Evolutionary conservation across 2,113 vertebrate genomes (phyloP).

Genomic region (Neolamprologus fasciatus): DNA sequence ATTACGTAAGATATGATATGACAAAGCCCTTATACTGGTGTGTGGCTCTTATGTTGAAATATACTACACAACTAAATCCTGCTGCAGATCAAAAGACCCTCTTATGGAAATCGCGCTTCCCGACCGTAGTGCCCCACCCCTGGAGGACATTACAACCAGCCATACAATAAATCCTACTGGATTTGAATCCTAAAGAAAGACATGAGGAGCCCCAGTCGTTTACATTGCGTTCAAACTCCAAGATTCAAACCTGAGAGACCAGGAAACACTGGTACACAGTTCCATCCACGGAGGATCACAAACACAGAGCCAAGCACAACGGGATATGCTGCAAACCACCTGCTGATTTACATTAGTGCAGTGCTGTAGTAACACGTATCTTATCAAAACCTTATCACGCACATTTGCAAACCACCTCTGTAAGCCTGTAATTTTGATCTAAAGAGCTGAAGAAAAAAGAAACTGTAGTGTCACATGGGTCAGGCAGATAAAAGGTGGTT

Average conservation of each 20-base stretch:
- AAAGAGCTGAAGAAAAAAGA: background rate
- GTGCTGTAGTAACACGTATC: background rate
- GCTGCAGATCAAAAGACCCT: background rate
- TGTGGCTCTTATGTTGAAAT: background rate
- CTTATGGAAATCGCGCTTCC: background rate
- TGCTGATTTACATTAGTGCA: background rate
- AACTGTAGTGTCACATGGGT: background rate
- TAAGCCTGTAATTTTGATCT: background rate
- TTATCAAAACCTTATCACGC: background rate
- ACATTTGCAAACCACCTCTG: background rate
- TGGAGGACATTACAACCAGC: background rate
- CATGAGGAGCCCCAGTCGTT: background rate
- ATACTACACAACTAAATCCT: background rate
- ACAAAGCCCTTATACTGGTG: background rate
- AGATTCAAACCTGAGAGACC: background rate
- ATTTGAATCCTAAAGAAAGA: background rate
- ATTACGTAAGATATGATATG: background rate
- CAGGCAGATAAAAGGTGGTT: background rate
- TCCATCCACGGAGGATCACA: background rate
- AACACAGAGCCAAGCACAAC: background rate
- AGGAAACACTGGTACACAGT: background rate
- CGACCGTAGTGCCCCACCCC: background rate
- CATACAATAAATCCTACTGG: background rate
- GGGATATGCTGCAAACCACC: background rate
- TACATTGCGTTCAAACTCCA: background rate